Conservation (phyloP, 2,113 vertebrate species). For the Petromus typicus region DNA sequence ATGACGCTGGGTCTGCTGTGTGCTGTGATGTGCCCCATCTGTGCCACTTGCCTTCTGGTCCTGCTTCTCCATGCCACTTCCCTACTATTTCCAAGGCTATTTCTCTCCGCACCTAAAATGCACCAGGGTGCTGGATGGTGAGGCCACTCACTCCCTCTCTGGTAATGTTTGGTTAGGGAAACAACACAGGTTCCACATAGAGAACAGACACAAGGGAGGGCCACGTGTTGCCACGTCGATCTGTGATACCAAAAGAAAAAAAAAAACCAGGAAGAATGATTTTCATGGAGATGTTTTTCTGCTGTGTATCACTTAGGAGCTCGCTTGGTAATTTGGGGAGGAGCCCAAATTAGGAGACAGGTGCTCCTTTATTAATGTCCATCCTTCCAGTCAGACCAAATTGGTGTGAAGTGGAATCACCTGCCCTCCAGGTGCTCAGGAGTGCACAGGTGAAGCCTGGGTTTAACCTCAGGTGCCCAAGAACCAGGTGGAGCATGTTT, state of each 20-base stretch:
- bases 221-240: too few relatives aligned
- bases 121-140: not conserved
- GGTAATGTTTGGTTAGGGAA: not conserved
- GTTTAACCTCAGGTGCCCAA: not conserved
- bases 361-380: fast-evolving
- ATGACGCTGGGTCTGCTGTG: not conserved
- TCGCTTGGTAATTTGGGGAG: fast-evolving
- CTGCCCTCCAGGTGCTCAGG: not conserved
- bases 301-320: fast-evolving
- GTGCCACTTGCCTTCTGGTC: not conserved
- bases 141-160: too few relatives aligned
- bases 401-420: fast-evolving
- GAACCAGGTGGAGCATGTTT: not conserved
- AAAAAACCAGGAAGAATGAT: not conserved
- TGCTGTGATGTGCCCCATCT: fast-evolving
- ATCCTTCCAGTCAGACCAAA: fast-evolving
- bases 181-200: fast-evolving
- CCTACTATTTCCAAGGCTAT: not conserved
- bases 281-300: not conserved
- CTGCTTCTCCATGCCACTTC: fast-evolving
- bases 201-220: too few relatives aligned
- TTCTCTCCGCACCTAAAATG: not conserved
- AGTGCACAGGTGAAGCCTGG: not conserved
- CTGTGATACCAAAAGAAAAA: too few relatives aligned
- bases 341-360: fast-evolving